Base-by-base conservation (phyloP, 1,140 invertebrate species). In the Papilio machaon region DNA sequence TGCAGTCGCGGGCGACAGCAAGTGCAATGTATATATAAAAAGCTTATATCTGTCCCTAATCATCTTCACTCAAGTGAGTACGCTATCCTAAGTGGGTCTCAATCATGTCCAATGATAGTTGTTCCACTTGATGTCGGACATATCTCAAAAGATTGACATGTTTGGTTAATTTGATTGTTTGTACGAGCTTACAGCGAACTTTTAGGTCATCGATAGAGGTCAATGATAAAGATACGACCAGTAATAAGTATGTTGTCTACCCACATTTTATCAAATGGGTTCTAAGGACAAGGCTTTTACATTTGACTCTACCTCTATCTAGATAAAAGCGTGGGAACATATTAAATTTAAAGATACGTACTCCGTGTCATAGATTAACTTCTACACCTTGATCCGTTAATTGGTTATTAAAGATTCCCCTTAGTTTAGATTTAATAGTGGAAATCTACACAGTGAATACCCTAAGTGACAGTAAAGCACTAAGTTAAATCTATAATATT, bases 151-250 rank as follows among this genome's bases (percentile, higher is more conserved):
- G 10, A 64, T 64, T 23, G 64, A 70, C 64, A 35, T 70, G 64
- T 70, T 64, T 64, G 60, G 30, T 70, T 70, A 35, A 70, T 64
- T 64, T 64, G 60, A 11, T 70, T 70, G 64, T 67, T 35, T 7
- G 15, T 35, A 17, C 52, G 15, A 54, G 30, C 30, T 35, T 70
- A 70, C 11, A 35, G 64, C 11, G 64, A 70, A 38, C 13, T 70
- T 70, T 70, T 70, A 70, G 3, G 23, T 70, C 64, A 35, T 70
- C 13, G 23, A 70, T 70, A 35, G 30, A 70, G 64, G 64, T 70
- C 64, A 17, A 35, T 2, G 64, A 70, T 70, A 70, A 70, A 58
- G 17, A n/a, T 58, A 58, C 6, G 54, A 49, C 47, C 47, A 49
- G 47, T 49, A 49, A 6, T 49, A 49, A 43, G 13, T 49, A 49